phyloP scores from a whole-genome alignment of 2,113 vertebrate species.

The Ptyas mucosa region DNA sequence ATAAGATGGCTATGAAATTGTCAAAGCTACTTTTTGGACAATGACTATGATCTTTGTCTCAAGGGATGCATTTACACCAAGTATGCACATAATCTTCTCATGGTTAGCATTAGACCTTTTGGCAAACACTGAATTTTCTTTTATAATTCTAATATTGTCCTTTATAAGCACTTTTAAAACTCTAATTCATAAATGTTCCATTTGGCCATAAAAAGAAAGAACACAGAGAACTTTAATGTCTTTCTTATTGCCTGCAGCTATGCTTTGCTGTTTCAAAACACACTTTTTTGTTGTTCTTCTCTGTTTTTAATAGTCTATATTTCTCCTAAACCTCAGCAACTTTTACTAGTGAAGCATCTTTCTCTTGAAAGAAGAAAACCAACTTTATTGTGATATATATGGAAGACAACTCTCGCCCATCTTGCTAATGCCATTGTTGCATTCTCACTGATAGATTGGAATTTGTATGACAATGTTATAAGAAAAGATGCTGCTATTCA shows the following conservation, averaged over 20 bases:
- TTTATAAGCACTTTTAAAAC: not conserved
- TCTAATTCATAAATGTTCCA: not conserved
- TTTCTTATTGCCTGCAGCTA: not conserved
- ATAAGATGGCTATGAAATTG: not conserved
- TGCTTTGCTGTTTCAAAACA: not conserved
- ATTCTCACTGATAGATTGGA: not conserved
- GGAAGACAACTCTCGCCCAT: not conserved
- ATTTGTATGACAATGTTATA: not conserved
- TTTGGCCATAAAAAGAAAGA: not conserved
- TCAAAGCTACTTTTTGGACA: not conserved
- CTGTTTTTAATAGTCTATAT: not conserved
- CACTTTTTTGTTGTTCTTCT: not conserved
- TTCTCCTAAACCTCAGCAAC: not conserved
- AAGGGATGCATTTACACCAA: not conserved
- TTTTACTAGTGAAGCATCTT: not conserved
- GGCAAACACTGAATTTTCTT: not conserved
- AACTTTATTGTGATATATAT: not conserved
- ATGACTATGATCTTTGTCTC: not conserved
- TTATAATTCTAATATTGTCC: not conserved
- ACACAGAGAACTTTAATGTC: not conserved
- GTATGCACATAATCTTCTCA: not conserved
- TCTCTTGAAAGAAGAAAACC: not conserved
- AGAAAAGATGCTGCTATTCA: not conserved
- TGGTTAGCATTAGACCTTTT: not conserved
- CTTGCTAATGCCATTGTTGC: not conserved